These are phyloP conservation scores for Prolemur simus DNA, from an alignment of 2,113 vertebrate species.

Conservation along the genomic window DNA sequence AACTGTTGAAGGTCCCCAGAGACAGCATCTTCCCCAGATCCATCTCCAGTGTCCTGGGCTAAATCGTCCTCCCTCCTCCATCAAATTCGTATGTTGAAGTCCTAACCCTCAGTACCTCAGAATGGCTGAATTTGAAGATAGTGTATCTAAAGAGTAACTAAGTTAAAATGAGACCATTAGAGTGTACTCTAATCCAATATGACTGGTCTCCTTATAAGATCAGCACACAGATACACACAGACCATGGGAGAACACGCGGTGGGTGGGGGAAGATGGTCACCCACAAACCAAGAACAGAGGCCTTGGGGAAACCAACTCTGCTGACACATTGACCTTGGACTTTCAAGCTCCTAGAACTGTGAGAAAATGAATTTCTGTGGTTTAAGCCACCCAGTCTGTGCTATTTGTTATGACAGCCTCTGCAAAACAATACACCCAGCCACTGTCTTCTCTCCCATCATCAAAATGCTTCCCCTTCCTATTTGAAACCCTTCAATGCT, in stretches of 20 bases:
- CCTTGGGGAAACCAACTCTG: not conserved
- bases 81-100: not conserved
- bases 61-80: not conserved
- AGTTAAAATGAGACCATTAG: not conserved
- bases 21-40: not conserved
- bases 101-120: not conserved
- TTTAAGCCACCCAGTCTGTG: not conserved
- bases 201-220: not conserved
- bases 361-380: not conserved
- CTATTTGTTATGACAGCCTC: not conserved
- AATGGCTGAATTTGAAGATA: not conserved
- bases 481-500: not conserved
- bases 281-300: not conserved
- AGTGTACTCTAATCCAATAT: not conserved
- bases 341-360: not conserved
- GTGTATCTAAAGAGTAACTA: not conserved
- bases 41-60: not conserved
- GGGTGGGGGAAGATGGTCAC: not conserved
- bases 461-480: not conserved
- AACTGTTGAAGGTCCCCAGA: not conserved
- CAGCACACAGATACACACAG: not conserved
- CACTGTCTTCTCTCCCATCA: not conserved
- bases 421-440: accelerated
- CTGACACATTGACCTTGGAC: not conserved
- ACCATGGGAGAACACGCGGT: not conserved